Base-by-base conservation (phyloP, 2,797 vertebrate genomes). In the Eidolon dupreanum region DNA sequence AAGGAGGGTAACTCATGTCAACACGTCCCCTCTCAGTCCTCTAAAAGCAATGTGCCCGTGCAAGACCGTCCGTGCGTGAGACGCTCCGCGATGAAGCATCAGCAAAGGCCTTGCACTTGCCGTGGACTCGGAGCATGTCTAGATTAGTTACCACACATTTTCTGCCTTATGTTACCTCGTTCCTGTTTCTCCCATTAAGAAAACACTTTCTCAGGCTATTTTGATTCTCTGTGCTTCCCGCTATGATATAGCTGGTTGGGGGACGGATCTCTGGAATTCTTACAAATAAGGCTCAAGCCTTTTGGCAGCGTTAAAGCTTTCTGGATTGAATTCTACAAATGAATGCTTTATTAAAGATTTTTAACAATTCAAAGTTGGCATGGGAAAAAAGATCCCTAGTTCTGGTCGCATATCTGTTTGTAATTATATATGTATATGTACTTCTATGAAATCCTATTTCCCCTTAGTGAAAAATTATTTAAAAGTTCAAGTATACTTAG, bases 121-220 rank as follows among this genome's bases (percentile, higher is more conserved):
- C 88, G 73, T 53, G 75, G 66, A n/a, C 26, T 59, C 33, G 38
- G 74, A 71, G 20, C 57, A 78, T 61, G 81, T 55, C 97, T 89
- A 41, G 38, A 82, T 88, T 93, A 92, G 70, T 55, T 92, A 46
- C 66, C 78, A 19, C 74, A 81, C 55, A 49, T 74, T 75, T 94
- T 78, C 95, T 94, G 73, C 15, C 19, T 96, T 96, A 90, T 83
- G 75, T 90, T 55, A 73, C 94, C 68, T 94, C 11, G 19, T 89
- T 85, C 95, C 57, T 89, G 86, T n/a, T 95, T 96, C 97, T 95
- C 51, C 66, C 61, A 90, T 73, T 92, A 61, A 8, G 88, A 88
- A 53, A 81, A 75, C 83, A 38, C 38, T 84, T 90, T 97, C 26
- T 84, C 81, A 93, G 66, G 20, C 84, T 88, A 24, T 97, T 96